Evolutionary conservation across 2,888 invertebrate genomes (phyloP).

Genomic region (Matsumyia berberina): DNA sequence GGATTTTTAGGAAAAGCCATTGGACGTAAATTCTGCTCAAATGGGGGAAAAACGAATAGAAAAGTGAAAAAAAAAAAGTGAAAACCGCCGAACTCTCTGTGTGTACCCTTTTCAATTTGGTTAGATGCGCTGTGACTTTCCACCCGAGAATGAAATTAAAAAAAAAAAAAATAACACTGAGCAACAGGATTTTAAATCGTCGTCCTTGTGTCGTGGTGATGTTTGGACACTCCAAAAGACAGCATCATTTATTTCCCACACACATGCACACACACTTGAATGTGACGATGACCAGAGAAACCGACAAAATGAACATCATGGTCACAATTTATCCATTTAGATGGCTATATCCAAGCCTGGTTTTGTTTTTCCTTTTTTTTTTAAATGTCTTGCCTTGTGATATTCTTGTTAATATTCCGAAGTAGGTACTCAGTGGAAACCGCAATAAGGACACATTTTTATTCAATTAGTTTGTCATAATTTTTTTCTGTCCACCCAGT

Average conservation of each 20-base stretch:
- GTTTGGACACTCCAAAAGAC: slow-evolving; percentile 56
- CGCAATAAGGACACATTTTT: slow-evolving; percentile 69
- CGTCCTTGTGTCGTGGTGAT: slow-evolving; percentile 22
- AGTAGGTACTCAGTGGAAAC: slow-evolving; percentile 36
- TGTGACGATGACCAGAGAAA: slow-evolving; percentile 35
- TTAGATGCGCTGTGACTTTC: slow-evolving; percentile 37
- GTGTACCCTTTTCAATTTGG: slow-evolving; percentile 47
- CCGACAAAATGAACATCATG: slow-evolving; percentile 25
- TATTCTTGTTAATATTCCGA: slow-evolving; percentile 50
- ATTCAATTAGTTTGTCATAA: slow-evolving; percentile 52
- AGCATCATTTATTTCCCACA: slow-evolving; percentile 50
- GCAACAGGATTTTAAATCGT: slow-evolving; percentile 53
- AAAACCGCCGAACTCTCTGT: slow-evolving; percentile 22
- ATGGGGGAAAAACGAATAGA: background rate
- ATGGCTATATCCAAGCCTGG: slow-evolving; percentile 26
- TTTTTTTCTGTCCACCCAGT: slow-evolving; percentile 2
- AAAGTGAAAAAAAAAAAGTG: slow-evolving; percentile 5
- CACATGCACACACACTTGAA: background rate
- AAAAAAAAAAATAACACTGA: slow-evolving; percentile 13
- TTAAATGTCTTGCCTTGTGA: background rate
- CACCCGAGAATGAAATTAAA: slow-evolving; percentile 10
- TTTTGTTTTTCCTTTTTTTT: background rate
- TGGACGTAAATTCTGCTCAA: slow-evolving; percentile 19
- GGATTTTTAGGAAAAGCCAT: slow-evolving; percentile 12
- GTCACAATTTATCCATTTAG: slow-evolving; percentile 52